Evolutionary conservation across 1,140 invertebrate species (phyloP).

Genomic region (Saccostrea echinata): DNA sequence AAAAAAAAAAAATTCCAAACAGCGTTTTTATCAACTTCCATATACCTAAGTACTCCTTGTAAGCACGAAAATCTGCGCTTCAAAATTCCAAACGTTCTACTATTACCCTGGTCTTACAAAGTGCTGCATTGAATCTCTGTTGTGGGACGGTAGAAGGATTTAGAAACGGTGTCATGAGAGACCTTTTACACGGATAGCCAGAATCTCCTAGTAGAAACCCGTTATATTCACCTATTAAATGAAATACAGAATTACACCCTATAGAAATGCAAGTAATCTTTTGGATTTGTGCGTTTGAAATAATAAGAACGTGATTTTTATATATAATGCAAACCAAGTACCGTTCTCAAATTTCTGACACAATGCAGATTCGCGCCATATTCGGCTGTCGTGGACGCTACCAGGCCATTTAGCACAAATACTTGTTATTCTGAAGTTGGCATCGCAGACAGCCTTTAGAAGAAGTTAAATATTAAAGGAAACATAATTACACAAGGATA

Average conservation of each 20-base stretch:
- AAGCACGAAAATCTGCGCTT: background rate
- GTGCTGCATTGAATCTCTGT: background rate
- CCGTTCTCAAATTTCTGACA: constrained; percentile 51
- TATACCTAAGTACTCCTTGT: background rate
- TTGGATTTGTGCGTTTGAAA: background rate
- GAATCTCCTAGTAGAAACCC: constrained; percentile 43
- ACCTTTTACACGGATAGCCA: background rate
- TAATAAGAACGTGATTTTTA: background rate
- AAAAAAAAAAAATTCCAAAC: too few species aligned
- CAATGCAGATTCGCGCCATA: constrained; percentile 31
- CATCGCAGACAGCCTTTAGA: constrained; percentile 43
- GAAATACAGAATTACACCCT: background rate
- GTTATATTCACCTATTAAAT: constrained; percentile 32
- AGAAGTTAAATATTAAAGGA: too few species aligned
- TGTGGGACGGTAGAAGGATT: background rate
- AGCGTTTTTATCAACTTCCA: background rate
- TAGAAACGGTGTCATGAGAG: background rate
- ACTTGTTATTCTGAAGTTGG: constrained; percentile 45
- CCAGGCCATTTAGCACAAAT: constrained; percentile 39
- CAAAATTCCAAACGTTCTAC: background rate
- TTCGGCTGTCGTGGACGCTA: constrained; percentile 38
- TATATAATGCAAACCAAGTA: constrained; percentile 16
- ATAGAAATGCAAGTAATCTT: background rate
- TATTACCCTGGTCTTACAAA: background rate
- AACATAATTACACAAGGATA: background rate